Conservation (phyloP, 1,140 invertebrate species). For the Drosophila nikananu region DNA sequence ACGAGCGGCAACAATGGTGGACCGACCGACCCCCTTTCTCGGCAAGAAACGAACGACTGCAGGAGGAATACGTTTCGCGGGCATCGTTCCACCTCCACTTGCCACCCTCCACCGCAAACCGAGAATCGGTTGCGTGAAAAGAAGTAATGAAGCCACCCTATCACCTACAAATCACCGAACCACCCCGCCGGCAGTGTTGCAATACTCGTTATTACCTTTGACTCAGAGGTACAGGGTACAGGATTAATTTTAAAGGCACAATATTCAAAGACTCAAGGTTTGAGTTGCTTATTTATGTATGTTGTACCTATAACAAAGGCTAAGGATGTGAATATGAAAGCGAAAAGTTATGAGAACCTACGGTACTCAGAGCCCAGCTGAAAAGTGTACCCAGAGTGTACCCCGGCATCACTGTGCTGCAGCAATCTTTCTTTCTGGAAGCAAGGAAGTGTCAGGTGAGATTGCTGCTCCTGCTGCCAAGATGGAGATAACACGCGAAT, state of each 20-base stretch:
- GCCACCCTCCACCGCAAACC: constrained; percentile 33
- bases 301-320: too few species aligned
- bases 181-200: constrained; percentile 4
- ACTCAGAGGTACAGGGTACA: background rate
- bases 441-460: constrained; percentile 40
- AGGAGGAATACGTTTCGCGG: constrained; percentile 62
- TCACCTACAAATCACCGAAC: constrained; percentile 6
- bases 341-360: background rate
- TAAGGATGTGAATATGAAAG: too few species aligned
- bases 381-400: background rate
- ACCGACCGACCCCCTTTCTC: constrained; percentile 5
- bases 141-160: constrained; percentile 61
- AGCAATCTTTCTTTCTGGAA: constrained; percentile 9
- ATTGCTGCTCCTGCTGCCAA: constrained; percentile 37
- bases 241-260: background rate
- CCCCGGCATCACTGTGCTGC: constrained; percentile 3
- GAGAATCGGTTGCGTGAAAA: constrained; percentile 59
- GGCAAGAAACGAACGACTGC: constrained; percentile 51
- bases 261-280: background rate
- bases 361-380: background rate
- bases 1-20: constrained; percentile 62
- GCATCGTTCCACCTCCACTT: constrained; percentile 35
- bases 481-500: constrained; percentile 71
- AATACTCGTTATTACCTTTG: background rate
- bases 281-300: background rate